Conservation (phyloP, 2,888 invertebrate species). For the Phorcus lineatus region DNA sequence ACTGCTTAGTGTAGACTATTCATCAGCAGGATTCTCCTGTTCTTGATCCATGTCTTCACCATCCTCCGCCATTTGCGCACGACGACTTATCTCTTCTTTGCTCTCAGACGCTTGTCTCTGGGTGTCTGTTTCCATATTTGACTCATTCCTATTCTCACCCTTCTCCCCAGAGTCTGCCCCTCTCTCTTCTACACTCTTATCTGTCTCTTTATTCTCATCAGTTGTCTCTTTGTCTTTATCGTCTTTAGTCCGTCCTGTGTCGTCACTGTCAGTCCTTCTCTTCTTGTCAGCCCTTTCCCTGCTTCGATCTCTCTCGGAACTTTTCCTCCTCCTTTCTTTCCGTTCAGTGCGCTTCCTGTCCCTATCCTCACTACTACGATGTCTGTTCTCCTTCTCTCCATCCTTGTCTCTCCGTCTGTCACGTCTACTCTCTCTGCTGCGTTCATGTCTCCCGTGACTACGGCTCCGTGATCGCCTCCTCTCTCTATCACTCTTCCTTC, state of each 20-base stretch:
- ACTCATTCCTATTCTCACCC: background rate
- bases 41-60: slow-evolving; percentile 12
- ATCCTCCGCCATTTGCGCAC: background rate
- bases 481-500: slow-evolving; percentile 15
- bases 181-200: slow-evolving; percentile 23
- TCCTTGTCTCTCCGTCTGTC: background rate
- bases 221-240: slow-evolving; percentile 30
- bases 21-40: slow-evolving; percentile 12
- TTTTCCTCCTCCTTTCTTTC: background rate
- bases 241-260: slow-evolving; percentile 28
- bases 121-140: background rate
- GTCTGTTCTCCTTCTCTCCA: background rate
- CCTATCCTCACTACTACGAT: slow-evolving; percentile 4
- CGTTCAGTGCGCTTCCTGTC: background rate
- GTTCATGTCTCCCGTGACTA: background rate
- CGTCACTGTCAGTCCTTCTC: slow-evolving; percentile 4
- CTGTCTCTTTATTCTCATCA: slow-evolving; percentile 19
- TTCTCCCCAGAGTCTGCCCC: slow-evolving; percentile 5
- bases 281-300: slow-evolving; percentile 19
- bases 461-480: slow-evolving; percentile 22
- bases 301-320: background rate
- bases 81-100: background rate
- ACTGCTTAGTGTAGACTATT: background rate
- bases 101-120: background rate
- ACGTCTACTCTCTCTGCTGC: slow-evolving; percentile 2